These are phyloP conservation scores for Labrus mixtus DNA, from an alignment of 2,113 vertebrate genomes.

Conservation along the genomic window DNA sequence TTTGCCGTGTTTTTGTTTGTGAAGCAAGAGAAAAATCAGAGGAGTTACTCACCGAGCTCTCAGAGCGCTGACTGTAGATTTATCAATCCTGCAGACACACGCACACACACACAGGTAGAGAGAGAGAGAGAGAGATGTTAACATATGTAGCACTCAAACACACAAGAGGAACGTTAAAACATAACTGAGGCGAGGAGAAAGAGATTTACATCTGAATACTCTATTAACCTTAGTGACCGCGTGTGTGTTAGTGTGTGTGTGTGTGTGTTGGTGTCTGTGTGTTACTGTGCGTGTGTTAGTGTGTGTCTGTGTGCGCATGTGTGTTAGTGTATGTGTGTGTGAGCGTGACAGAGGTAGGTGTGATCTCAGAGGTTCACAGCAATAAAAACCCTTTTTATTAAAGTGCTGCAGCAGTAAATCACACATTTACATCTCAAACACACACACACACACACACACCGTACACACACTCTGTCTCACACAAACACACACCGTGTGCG, in stretches of 20 bases:
- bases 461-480: constrained; percentile 1
- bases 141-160: not conserved
- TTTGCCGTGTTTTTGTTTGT: too few relatives aligned
- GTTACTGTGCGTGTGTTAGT: constrained; percentile 7
- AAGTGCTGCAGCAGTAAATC: constrained; percentile 36
- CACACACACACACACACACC: not conserved
- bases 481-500: constrained; percentile 20
- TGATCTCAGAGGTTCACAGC: constrained; percentile 27
- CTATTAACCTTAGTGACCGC: constrained; percentile 58
- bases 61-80: constrained; percentile 76
- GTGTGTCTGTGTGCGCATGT: too few relatives aligned
- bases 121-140: not conserved
- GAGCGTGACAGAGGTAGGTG: constrained; percentile 18
- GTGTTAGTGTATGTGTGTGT: constrained; percentile 15
- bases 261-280: constrained; percentile 26
- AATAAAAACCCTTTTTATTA: constrained; percentile 61
- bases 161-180: constrained; percentile 20
- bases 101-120: constrained; percentile 11
- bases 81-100: constrained; percentile 77
- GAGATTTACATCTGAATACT: constrained; percentile 40
- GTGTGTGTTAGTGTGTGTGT: constrained; percentile 25
- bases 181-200: constrained; percentile 8
- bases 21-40: too few relatives aligned
- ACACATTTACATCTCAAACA: constrained; percentile 25
- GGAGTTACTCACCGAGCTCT: constrained; percentile 78